Conservation (phyloP, 2,113 vertebrate genomes). For the Scolopax mira region DNA sequence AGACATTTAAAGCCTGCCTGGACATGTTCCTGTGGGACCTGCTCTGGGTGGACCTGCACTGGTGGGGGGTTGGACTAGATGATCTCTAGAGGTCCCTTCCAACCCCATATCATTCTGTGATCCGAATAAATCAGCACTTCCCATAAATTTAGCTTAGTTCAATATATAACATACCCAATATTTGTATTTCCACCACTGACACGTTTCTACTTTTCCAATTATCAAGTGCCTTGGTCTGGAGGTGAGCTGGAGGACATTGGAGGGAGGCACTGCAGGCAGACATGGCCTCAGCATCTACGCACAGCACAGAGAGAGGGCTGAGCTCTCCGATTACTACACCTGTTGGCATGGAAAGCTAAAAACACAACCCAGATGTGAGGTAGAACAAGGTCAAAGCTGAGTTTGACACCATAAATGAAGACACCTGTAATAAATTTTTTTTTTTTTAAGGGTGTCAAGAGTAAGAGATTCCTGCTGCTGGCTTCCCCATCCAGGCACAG, state of each 20-base stretch:
- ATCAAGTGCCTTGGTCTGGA: neutral
- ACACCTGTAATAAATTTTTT: constrained; percentile 21
- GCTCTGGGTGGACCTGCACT: too few relatives aligned
- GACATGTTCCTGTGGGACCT: too few relatives aligned
- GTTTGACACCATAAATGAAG: neutral
- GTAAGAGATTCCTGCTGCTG: constrained; percentile 6
- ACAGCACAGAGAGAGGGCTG: accelerated
- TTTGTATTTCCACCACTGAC: neutral
- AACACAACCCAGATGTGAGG: constrained; percentile 38
- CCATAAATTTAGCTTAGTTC: neutral
- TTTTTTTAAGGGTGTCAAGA: neutral
- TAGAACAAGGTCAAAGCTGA: neutral
- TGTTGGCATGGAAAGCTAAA: neutral
- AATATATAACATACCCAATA: neutral
- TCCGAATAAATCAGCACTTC: too few relatives aligned
- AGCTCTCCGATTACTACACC: neutral
- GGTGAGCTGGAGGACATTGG: accelerated
- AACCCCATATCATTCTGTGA: too few relatives aligned
- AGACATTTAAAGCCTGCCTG: too few relatives aligned
- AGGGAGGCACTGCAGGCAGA: accelerated
- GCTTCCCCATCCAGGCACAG: neutral
- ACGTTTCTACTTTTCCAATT: neutral
- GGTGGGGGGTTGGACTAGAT: too few relatives aligned
- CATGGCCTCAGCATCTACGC: accelerated
- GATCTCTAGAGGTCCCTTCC: too few relatives aligned